Conservation (phyloP, 2,888 invertebrate species). For the Sclerodermus sp. region DNA sequence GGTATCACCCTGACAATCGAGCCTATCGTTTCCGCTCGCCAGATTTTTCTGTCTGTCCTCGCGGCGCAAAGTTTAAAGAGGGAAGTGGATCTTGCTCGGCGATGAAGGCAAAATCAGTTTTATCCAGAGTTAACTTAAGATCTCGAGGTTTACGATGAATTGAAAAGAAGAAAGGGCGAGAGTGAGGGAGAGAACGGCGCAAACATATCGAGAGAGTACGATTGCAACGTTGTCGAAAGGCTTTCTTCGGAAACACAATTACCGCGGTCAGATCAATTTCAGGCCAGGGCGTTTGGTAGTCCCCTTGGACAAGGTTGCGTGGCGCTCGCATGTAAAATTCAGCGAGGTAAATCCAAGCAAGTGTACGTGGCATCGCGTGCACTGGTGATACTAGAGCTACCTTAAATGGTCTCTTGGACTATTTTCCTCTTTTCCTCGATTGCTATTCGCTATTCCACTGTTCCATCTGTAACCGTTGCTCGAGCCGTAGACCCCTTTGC, state of each 20-base stretch:
- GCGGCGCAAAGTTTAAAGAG: too few relatives aligned
- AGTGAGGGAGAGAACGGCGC: too few relatives aligned
- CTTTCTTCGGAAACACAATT: constrained; percentile 7
- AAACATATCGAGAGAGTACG: too few relatives aligned
- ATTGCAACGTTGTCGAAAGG: neutral
- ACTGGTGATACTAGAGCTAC: constrained; percentile 23
- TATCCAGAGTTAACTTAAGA: too few relatives aligned
- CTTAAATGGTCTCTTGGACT: constrained; percentile 12
- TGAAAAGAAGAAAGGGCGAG: too few relatives aligned
- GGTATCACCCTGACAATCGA: too few relatives aligned
- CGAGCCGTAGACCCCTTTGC: constrained; percentile 19
- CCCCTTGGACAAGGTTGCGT: constrained; percentile 12
- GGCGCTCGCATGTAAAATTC: constrained; percentile 37
- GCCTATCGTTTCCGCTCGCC: too few relatives aligned
- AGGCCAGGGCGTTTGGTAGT: neutral
- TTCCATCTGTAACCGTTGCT: constrained; percentile 21
- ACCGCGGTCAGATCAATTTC: constrained; percentile 13
- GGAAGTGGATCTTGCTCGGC: too few relatives aligned
- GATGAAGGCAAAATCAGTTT: too few relatives aligned
- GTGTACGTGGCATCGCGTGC: constrained; percentile 33
- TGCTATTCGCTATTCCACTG: constrained; percentile 37
- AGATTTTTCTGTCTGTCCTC: too few relatives aligned
- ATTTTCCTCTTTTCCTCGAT: constrained; percentile 20
- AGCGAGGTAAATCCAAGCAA: constrained; percentile 37
- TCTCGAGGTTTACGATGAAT: too few relatives aligned